Conservation (phyloP, 2,797 vertebrate species). For the Catharus ustulatus region DNA sequence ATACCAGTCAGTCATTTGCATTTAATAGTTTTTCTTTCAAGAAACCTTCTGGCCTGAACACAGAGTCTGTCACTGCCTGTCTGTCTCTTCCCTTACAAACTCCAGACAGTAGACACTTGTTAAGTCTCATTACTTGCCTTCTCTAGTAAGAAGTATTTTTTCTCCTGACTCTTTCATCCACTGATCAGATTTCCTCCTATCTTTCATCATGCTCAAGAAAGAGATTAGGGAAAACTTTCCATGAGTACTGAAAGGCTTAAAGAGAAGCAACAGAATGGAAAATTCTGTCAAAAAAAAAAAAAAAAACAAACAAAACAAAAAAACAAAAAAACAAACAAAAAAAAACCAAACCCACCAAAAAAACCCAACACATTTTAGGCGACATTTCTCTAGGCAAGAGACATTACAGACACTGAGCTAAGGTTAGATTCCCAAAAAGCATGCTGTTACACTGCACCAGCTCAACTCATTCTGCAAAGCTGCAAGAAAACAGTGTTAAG, state of each 20-base stretch:
- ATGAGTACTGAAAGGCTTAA: neutral
- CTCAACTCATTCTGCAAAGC: neutral
- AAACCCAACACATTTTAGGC: neutral
- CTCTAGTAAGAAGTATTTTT: neutral
- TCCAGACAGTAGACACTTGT: neutral
- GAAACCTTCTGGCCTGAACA: neutral
- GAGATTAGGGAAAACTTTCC: neutral
- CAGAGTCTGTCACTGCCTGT: neutral
- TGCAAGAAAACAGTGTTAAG: neutral
- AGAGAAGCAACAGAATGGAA: slow-evolving; percentile 12
- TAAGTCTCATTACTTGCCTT: neutral
- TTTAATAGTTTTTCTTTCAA: neutral
- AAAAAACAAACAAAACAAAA: neutral
- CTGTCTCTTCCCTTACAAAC: neutral
- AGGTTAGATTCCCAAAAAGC: neutral
- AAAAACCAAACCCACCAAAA: neutral
- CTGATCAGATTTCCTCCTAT: neutral
- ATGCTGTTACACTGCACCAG: neutral
- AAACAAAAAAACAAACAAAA: rapidly evolving
- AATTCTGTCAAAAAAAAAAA: neutral
- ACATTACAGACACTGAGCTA: neutral
- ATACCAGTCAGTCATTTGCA: neutral
- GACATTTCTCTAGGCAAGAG: neutral
- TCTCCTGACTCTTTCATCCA: neutral
- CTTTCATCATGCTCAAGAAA: slow-evolving; percentile 19